Percentiles rank a stretch among this genome's conserved stretches.
Evolutionary conservation across 2,113 vertebrate species (phyloP).

Genomic region (Callaeas wilsoni): DNA sequence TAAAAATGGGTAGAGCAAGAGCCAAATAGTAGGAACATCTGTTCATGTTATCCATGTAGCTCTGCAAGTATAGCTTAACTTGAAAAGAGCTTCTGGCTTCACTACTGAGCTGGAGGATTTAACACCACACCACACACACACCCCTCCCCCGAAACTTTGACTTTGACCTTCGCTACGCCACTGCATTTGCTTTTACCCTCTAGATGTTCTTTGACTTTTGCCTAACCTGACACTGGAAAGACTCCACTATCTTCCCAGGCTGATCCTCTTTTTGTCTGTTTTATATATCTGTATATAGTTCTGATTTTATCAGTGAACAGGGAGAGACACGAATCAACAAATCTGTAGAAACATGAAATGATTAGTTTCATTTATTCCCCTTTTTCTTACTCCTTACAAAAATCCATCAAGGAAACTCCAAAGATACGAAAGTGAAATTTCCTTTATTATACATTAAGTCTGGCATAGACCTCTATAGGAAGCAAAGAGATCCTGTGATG

Average conservation of each 20-base stretch:
- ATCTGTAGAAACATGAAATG: neutral
- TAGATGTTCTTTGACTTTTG: neutral
- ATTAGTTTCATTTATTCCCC: neutral
- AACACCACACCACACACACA: neutral
- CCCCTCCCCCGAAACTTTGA: neutral
- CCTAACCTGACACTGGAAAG: neutral
- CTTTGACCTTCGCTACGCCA: neutral
- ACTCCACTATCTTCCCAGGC: neutral
- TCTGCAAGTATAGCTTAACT: neutral
- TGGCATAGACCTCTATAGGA: neutral
- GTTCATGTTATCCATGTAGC: neutral
- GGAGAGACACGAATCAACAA: neutral
- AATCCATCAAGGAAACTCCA: neutral
- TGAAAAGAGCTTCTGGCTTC: constrained; percentile 14
- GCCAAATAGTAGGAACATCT: neutral
- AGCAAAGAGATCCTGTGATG: neutral
- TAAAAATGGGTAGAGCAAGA: neutral
- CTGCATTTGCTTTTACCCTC: neutral
- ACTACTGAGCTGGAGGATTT: neutral
- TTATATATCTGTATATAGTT: neutral
- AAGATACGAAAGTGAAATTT: neutral
- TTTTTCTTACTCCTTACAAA: neutral
- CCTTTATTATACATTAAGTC: neutral
- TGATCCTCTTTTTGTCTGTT: neutral
- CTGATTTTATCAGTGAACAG: neutral